These are phyloP conservation scores for Emmelina monodactyla DNA, from an alignment of 2,888 invertebrate genomes.

Conservation along the genomic window DNA sequence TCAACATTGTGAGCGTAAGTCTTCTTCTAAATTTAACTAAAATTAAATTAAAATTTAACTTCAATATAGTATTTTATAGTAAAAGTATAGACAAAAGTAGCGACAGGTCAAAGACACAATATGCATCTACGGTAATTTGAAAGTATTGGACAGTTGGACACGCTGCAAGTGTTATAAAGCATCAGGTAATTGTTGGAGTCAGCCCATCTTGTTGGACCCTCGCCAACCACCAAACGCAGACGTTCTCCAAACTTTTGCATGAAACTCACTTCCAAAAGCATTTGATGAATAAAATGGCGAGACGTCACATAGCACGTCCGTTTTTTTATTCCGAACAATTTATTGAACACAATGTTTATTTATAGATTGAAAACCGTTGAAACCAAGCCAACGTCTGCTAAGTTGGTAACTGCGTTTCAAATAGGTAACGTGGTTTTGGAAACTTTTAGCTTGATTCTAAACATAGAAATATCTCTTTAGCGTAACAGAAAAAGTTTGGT, in stretches of 20 bases:
- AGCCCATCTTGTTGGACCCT: constrained; percentile 27
- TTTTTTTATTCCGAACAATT: constrained; percentile 30
- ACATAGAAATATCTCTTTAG: no score
- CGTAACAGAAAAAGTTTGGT: no score
- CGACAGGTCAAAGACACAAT: no score
- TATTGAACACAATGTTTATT: constrained; percentile 36
- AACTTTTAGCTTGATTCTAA: constrained; percentile 23
- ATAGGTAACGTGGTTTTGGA: constrained; percentile 22
- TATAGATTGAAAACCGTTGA: constrained; percentile 27
- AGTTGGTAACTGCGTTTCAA: constrained; percentile 27
- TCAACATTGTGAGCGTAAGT: no score
- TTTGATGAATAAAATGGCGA: constrained; percentile 37
- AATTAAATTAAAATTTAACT: no score
- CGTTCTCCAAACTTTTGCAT: constrained; percentile 39
- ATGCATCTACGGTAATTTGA: no score
- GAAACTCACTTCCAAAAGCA: constrained; percentile 35
- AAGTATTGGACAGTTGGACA: no score
- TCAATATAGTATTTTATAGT: no score
- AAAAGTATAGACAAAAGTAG: no score
- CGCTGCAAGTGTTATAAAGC: neutral
- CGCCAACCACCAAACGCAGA: constrained; percentile 37
- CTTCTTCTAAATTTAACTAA: no score
- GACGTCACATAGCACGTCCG: constrained; percentile 19
- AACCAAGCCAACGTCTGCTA: constrained; percentile 32
- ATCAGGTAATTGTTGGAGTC: constrained; percentile 5